Evolutionary conservation across 2,888 invertebrate genomes (phyloP), one percentile per base, ranked within the genome.

Genomic region (Clivina fossor): DNA sequence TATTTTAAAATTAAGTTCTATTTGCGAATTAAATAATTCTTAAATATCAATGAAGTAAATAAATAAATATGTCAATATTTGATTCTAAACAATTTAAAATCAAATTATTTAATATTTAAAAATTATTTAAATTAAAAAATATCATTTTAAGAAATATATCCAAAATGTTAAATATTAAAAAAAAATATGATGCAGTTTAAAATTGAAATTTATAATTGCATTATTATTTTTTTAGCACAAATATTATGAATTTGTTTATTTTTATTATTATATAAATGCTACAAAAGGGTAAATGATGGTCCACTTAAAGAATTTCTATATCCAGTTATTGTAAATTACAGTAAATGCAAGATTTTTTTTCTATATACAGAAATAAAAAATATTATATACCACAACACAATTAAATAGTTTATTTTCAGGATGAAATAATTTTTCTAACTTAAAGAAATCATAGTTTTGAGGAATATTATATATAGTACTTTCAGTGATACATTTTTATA

Each of bases 331-430:
- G 11, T 19, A 16, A 24, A 28, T 32, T 37, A 47, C 55, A 53
- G 16, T 53, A 53, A 53, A 53, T 53, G 53, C 53, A 44, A 19
- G n/a, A 32, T 44, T 44, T 24, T 7, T 24, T 24, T 7, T 33
- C 26, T 47, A 55, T 55, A 55, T 55, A 55, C 32, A 55, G 47
- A 55, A 55, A 46, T 51, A 37, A 49, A 49, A 49, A 37, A 38
- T 38, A 13, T 35, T 9, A 47, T 37, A 37, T 11, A 49, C 43
- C 15, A 32, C 50, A 30, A 51, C 48, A 35, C n/a, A 48, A 9
- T 16, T 37, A 35, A 18, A n/a, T n/a, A n/a, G n/a, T n/a, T n/a
- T n/a, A n/a, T n/a, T n/a, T n/a, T n/a, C n/a, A n/a, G n/a, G n/a
- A n/a, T n/a, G n/a, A n/a, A n/a, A n/a, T n/a, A n/a, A n/a, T n/a